These are phyloP conservation scores for Ctenopoma kingsleyae DNA, from an alignment of 2,797 vertebrate species.

Conservation along the genomic window DNA sequence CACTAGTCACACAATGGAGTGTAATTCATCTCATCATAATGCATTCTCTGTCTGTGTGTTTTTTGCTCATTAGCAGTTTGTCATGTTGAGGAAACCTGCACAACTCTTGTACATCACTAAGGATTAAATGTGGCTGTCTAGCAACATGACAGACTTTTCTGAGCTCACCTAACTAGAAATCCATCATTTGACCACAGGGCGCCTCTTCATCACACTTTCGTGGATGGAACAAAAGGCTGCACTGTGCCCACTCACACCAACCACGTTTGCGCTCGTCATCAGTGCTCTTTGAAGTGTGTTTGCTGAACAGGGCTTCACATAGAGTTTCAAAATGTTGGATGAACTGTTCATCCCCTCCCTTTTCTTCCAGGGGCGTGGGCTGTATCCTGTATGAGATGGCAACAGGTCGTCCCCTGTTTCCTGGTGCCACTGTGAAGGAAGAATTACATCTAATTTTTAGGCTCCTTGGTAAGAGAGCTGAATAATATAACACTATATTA, in stretches of 20 bases:
- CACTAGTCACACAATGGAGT: slow-evolving; percentile 17
- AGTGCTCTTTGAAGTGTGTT: slow-evolving; percentile 27
- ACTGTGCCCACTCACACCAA: slow-evolving; percentile 38
- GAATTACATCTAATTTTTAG: slow-evolving; percentile 95
- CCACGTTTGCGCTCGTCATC: slow-evolving; percentile 35
- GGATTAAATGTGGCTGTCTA: slow-evolving; percentile 20
- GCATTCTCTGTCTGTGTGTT: not conserved
- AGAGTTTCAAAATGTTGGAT: not conserved
- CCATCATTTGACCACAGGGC: slow-evolving; percentile 28
- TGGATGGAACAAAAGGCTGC: slow-evolving; percentile 45
- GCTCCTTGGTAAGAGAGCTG: slow-evolving; percentile 87
- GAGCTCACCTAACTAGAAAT: slow-evolving; percentile 28
- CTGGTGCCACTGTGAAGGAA: slow-evolving; percentile 95
- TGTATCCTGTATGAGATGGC: slow-evolving; percentile 97
- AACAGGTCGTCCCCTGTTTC: slow-evolving; percentile 95
- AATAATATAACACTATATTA: not conserved
- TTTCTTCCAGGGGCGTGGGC: slow-evolving; percentile 90
- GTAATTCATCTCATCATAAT: slow-evolving; percentile 18
- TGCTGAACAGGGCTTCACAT: slow-evolving; percentile 1
- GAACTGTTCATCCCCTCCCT: slow-evolving; percentile 27
- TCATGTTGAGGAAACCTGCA: slow-evolving; percentile 14
- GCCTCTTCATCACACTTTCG: slow-evolving; percentile 26
- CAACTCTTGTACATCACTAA: slow-evolving; percentile 20
- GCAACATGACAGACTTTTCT: slow-evolving; percentile 30
- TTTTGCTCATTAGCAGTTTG: slow-evolving; percentile 42